Base-by-base conservation (phyloP, 2,888 invertebrate species). In the Lysandra bellargus region DNA sequence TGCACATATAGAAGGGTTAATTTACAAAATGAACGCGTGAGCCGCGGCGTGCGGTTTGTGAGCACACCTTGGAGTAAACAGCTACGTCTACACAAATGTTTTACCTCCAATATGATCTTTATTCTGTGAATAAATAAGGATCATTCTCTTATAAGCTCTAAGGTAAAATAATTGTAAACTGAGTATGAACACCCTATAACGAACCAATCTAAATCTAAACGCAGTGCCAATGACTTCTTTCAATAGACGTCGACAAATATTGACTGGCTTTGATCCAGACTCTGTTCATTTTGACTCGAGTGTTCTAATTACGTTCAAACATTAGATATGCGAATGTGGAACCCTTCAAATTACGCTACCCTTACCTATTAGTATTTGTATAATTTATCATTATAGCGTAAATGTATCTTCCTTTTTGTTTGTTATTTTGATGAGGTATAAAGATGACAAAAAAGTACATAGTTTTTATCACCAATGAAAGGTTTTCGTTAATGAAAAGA, bases 291-390 rank as follows among this genome's bases (percentile, higher is more conserved):
- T 90, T 85, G 85, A 84, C 87, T 85, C 85, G 86, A 89, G 89
- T 90, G 90, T 89, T 88, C 90, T 94, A 94, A 94, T 94, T 94
- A 94, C 92, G 91, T 90, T 92, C 92, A 94, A 94, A 94, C 91
- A 94, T 76, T 57, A 30, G 49, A 75, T 53, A 75, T 44, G 49
- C 49, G 44, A 44, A 75, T 44, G 17, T 75, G 9, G 49, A 23
- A 4, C 1, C 3, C 57, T 57, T 57, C 57, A 57, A 57, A 17
- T 57, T 57, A 4, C 57, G 57, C 57, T 57, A 57, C 57, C 57
- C 17, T 57, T 57, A 17, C 17, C 14, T 57, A 57, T 14, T 4
- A 57, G 12, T 17, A 57, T 57, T 49, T 12, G 9, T 49, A 49
- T 49, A 44, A 2, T 44, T 44, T 44, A 44, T 44, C 1, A 9